A percentile compares a stretch with the other conserved stretches of the same genome.
These are phyloP conservation scores for Eucriotettix oculatus DNA, from an alignment of 2,888 invertebrate species.

Conservation along the genomic window DNA sequence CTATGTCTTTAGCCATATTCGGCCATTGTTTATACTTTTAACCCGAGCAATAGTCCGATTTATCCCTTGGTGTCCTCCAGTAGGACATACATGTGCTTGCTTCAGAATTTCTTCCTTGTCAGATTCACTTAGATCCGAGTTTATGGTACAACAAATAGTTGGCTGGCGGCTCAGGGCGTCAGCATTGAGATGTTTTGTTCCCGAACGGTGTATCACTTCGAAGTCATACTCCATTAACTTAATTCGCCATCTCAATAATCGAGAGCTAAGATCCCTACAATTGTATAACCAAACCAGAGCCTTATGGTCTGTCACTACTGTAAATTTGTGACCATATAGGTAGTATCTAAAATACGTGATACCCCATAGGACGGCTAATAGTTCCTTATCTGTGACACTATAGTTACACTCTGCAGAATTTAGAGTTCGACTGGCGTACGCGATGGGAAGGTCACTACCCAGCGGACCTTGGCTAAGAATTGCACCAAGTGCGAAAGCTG, in stretches of 20 bases:
- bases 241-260: constrained; percentile 3
- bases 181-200: not conserved
- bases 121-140: too few species aligned
- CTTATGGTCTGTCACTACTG: constrained; percentile 12
- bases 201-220: constrained; percentile 2
- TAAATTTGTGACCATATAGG: constrained; percentile 12
- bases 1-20: too few species aligned
- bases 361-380: constrained; percentile 10
- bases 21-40: too few species aligned
- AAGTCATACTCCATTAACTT: too few species aligned
- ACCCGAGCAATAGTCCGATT: too few species aligned
- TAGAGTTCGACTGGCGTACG: too few species aligned
- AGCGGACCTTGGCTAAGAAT: constrained; percentile 12
- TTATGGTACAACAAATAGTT: too few species aligned
- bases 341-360: constrained; percentile 11
- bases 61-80: too few species aligned
- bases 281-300: constrained; percentile 10
- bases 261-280: constrained; percentile 3
- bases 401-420: constrained; percentile 9
- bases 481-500: not conserved
- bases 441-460: too few species aligned
- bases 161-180: not conserved
- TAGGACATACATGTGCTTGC: too few species aligned
- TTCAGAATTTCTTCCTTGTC: too few species aligned
- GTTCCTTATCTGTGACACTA: constrained; percentile 9